A percentile compares a stretch with the other conserved stretches of the same genome.
Evolutionary conservation across 2,797 vertebrate species (phyloP).

Genomic region (Champsocephalus gunnari): DNA sequence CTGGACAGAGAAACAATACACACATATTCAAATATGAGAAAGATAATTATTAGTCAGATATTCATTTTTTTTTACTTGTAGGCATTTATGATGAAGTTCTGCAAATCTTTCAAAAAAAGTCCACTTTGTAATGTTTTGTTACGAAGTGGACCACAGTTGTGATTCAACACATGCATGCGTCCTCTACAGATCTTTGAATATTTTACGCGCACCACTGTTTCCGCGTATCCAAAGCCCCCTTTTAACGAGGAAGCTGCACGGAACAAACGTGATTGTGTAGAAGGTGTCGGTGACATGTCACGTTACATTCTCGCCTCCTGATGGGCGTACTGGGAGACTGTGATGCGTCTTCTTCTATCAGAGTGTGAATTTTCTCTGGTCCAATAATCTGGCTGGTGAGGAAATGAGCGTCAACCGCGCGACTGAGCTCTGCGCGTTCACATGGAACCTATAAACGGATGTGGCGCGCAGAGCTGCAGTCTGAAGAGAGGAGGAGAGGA

Average conservation of each 20-base stretch:
- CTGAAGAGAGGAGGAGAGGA: constrained; percentile 48
- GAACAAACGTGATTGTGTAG: constrained; percentile 39
- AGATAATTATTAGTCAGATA: not conserved
- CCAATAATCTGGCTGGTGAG: constrained; percentile 47
- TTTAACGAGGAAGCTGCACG: not conserved
- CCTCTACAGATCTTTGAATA: constrained; percentile 10
- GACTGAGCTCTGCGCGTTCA: constrained; percentile 67
- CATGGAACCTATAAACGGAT: constrained; percentile 79
- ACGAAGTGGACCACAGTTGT: not conserved
- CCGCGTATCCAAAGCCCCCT: constrained; percentile 1
- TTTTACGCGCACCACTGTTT: constrained; percentile 43
- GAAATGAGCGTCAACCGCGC: constrained; percentile 31
- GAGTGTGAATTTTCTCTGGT: constrained; percentile 33
- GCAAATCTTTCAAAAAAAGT: not conserved
- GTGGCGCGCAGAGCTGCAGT: constrained; percentile 64
- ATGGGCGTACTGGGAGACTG: constrained; percentile 45
- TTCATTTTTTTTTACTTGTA: not conserved
- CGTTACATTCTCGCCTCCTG: constrained; percentile 26
- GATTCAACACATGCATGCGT: not conserved
- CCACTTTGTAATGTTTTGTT: not conserved
- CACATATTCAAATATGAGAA: not conserved
- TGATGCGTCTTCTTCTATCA: constrained; percentile 48
- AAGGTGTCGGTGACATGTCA: constrained; percentile 28
- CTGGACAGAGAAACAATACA: not conserved
- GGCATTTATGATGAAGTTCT: not conserved